These are phyloP conservation scores for Dascillus cervinus DNA, from an alignment of 2,888 invertebrate genomes.

Conservation along the genomic window DNA sequence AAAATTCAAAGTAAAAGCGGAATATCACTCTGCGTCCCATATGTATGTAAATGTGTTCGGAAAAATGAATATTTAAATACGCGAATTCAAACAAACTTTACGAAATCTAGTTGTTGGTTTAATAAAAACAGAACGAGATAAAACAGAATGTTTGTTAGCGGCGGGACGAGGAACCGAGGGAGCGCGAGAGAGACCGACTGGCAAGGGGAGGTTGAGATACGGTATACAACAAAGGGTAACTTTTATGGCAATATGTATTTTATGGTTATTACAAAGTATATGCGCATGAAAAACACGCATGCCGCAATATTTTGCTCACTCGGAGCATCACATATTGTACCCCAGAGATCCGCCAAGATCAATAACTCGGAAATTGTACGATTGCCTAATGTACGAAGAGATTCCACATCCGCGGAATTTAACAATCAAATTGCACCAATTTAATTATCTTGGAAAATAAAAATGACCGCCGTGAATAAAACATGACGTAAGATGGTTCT, in stretches of 20 bases:
- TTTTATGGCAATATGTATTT: constrained; percentile 37
- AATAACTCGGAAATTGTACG: constrained; percentile 20
- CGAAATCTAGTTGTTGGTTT: constrained; percentile 39
- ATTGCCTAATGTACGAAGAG: too few relatives aligned
- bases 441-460: too few relatives aligned
- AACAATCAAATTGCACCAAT: too few relatives aligned
- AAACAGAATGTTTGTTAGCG: constrained; percentile 29
- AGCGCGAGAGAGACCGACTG: too few relatives aligned
- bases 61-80: constrained; percentile 45
- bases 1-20: constrained; percentile 45
- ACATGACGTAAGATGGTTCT: constrained; percentile 1
- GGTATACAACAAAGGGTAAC: constrained; percentile 31
- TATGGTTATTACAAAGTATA: constrained; percentile 38
- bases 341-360: constrained; percentile 31
- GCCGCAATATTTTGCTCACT: constrained; percentile 35
- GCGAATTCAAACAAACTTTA: constrained; percentile 41
- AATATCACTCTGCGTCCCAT: constrained; percentile 42
- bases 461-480: constrained; percentile 3
- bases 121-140: constrained; percentile 39
- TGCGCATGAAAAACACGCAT: constrained; percentile 37
- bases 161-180: constrained; percentile 7
- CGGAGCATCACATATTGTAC: constrained; percentile 33
- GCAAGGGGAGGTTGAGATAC: constrained; percentile 13
- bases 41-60: constrained; percentile 43
- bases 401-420: too few relatives aligned